phyloP scores from a whole-genome alignment of 2,797 vertebrate genomes.

The Acomys russatus region DNA sequence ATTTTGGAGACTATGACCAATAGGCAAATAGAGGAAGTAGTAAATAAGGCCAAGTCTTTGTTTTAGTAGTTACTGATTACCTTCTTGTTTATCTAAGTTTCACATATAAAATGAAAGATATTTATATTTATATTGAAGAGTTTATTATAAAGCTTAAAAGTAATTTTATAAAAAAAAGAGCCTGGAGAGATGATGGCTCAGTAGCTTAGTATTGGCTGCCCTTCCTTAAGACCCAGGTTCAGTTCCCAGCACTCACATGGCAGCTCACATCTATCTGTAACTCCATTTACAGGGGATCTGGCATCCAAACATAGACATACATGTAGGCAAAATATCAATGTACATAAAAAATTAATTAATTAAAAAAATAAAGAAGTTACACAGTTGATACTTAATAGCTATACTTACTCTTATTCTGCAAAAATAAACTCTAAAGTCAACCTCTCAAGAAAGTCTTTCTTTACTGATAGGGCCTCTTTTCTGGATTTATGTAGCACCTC shows the following conservation, averaged over 20 bases:
- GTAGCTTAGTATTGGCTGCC: not conserved
- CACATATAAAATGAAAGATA: conserved; percentile 60
- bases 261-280: not conserved
- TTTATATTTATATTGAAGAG: conserved; percentile 7
- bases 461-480: not conserved
- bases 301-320: not conserved
- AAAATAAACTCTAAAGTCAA: conserved; percentile 41
- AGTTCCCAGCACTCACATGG: not conserved
- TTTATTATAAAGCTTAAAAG: conserved; percentile 44
- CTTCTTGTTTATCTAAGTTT: conserved; percentile 50
- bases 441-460: conserved; percentile 35
- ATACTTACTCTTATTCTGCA: conserved; percentile 34
- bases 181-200: not conserved
- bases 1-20: conserved; percentile 19
- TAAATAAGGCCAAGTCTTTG: conserved; percentile 43
- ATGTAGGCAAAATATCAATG: not conserved
- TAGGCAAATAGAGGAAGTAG: not conserved
- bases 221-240: not conserved
- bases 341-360: not conserved
- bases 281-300: not conserved
- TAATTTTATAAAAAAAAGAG: conserved; percentile 23
- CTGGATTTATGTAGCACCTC: not conserved
- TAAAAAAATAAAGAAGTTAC: not conserved
- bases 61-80: conserved; percentile 20
- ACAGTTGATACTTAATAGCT: conserved; percentile 48